Conservation (phyloP, 2,888 invertebrate species). For the Noctuana brunneofusca region DNA sequence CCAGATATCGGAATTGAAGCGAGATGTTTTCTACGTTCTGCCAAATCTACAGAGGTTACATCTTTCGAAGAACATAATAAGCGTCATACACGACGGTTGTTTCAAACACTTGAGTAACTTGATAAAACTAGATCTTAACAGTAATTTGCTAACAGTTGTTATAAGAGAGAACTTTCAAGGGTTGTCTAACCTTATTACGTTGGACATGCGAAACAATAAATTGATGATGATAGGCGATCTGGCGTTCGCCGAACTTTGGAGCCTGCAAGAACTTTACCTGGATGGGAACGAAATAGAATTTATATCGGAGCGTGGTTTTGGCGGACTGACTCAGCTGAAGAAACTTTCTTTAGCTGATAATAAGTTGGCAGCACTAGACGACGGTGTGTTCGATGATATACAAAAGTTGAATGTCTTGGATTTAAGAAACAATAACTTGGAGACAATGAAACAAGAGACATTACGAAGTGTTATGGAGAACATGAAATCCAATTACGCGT, state of each 20-base stretch:
- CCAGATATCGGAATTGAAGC: slow-evolving; percentile 88
- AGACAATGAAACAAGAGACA: slow-evolving; percentile 88
- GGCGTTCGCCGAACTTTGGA: slow-evolving; percentile 91
- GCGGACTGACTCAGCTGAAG: slow-evolving; percentile 88
- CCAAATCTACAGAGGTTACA: slow-evolving; percentile 88
- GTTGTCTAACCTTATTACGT: slow-evolving; percentile 86
- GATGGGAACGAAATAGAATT: slow-evolving; percentile 88
- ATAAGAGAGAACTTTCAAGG: slow-evolving; percentile 91
- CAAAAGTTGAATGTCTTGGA: slow-evolving; percentile 89
- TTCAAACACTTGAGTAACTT: slow-evolving; percentile 89
- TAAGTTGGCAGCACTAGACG: slow-evolving; percentile 87
- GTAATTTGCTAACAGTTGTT: slow-evolving; percentile 88
- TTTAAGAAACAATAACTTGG: slow-evolving; percentile 89
- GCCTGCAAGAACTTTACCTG: slow-evolving; percentile 87
- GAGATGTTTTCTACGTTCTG: slow-evolving; percentile 89
- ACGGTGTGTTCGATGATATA: slow-evolving; percentile 87
- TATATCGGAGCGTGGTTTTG: slow-evolving; percentile 89
- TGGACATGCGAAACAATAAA: slow-evolving; percentile 90
- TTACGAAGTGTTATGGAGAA: slow-evolving; percentile 88
- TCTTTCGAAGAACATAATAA: slow-evolving; percentile 93
- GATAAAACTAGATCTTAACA: slow-evolving; percentile 90
- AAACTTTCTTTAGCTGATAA: slow-evolving; percentile 90
- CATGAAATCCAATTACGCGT: slow-evolving; percentile 86
- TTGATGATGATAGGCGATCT: slow-evolving; percentile 91
- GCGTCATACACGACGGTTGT: slow-evolving; percentile 92